Evolutionary conservation across 1,140 invertebrate species (phyloP).

Genomic region (Apolygus lucorum): DNA sequence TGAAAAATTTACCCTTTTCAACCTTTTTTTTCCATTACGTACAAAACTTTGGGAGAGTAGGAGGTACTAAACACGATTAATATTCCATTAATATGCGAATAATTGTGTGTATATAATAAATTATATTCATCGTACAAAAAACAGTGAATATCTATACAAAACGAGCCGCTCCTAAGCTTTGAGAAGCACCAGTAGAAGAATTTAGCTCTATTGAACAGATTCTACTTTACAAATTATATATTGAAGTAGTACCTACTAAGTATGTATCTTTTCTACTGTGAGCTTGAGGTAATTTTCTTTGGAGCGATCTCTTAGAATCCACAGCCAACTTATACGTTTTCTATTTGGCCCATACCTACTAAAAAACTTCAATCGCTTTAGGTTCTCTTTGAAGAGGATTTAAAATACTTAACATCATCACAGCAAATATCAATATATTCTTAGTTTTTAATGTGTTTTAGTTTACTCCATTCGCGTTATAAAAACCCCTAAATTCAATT

Average conservation of each 20-base stretch:
- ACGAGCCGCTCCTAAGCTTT: not conserved
- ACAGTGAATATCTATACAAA: not conserved
- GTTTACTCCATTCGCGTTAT: not conserved
- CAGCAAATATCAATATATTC: not conserved
- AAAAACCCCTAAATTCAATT: not conserved
- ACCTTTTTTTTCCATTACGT: not conserved
- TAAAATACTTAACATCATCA: conserved; percentile 5
- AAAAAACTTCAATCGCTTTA: conserved; percentile 1
- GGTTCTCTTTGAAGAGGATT: not conserved
- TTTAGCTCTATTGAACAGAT: too few species aligned
- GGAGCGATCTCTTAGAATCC: conserved; percentile 2
- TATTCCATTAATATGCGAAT: too few species aligned
- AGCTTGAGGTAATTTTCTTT: conserved; percentile 16
- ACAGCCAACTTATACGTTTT: not conserved
- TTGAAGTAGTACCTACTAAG: not conserved
- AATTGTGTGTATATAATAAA: too few species aligned
- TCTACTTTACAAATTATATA: too few species aligned
- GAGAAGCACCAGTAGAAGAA: not conserved
- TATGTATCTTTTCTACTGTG: not conserved
- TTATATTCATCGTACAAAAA: not conserved
- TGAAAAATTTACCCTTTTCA: too few species aligned
- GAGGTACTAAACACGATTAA: too few species aligned
- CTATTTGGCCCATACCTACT: not conserved
- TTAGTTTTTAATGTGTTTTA: not conserved
- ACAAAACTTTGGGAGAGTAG: too few species aligned